phyloP scores from a whole-genome alignment of 2,113 vertebrate species.

The Delphinus delphis region DNA sequence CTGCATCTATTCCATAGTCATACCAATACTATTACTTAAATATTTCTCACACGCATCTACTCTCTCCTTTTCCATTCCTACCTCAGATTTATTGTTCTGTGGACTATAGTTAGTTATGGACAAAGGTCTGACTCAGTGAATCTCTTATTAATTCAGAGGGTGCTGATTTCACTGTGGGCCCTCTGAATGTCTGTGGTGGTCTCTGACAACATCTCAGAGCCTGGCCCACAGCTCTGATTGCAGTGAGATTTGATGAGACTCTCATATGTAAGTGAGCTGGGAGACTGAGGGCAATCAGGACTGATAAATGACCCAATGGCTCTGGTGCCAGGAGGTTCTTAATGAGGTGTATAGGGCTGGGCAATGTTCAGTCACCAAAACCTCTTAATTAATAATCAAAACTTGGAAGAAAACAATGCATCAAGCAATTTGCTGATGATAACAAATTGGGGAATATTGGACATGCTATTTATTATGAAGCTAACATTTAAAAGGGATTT shows the following conservation, averaged over 20 bases:
- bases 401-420: constrained; percentile 2
- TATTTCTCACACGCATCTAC: background rate
- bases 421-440: background rate
- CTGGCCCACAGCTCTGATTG: background rate
- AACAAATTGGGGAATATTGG: background rate
- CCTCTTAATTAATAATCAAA: constrained; percentile 45
- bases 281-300: background rate
- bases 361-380: background rate
- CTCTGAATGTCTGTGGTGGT: background rate
- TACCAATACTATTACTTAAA: background rate
- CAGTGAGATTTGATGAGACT: background rate
- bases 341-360: background rate
- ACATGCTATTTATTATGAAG: background rate
- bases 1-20: background rate
- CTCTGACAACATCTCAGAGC: background rate
- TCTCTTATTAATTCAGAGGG: background rate
- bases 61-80: background rate
- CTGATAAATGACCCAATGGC: background rate
- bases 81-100: background rate
- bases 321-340: background rate
- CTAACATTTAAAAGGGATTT: background rate
- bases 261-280: background rate
- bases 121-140: background rate
- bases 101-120: background rate
- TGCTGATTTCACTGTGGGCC: background rate